These are phyloP conservation scores for Clarias fuscus DNA, from an alignment of 2,797 vertebrate species.

Conservation along the genomic window DNA sequence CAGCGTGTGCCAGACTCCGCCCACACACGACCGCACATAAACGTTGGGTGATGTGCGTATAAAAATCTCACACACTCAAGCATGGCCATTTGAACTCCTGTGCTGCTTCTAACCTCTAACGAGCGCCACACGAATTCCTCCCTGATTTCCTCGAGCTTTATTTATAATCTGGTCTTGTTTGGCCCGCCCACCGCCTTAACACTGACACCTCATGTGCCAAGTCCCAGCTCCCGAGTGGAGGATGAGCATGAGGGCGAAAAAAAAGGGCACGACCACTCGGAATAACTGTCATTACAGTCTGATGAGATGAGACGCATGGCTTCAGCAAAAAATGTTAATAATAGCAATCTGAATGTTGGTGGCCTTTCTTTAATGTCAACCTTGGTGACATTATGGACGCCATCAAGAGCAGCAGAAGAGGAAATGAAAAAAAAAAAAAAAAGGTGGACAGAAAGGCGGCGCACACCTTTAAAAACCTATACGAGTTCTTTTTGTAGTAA, in stretches of 20 bases:
- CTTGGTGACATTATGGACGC: constrained; percentile 51
- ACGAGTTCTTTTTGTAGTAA: constrained; percentile 23
- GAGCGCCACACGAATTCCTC: background rate
- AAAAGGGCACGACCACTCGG: constrained; percentile 22
- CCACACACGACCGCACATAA: too few species aligned
- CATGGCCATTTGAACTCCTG: too few species aligned
- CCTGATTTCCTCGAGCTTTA: background rate
- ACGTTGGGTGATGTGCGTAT: too few species aligned
- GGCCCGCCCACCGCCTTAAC: constrained; percentile 5
- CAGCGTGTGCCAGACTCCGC: background rate
- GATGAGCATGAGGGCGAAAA: background rate
- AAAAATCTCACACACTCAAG: too few species aligned
- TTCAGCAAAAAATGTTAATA: constrained; percentile 52
- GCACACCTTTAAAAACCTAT: constrained; percentile 31
- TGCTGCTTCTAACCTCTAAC: background rate
- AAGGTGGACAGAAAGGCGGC: background rate
- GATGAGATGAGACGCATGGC: constrained; percentile 45
- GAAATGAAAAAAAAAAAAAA: constrained; percentile 2
- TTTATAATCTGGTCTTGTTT: background rate
- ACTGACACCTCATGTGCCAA: constrained; percentile 44
- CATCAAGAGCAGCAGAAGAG: constrained; percentile 34
- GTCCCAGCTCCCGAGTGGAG: constrained; percentile 45
- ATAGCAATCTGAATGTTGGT: constrained; percentile 55
- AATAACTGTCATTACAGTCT: constrained; percentile 48
- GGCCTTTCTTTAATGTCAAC: constrained; percentile 57